A percentile compares a stretch with the other conserved stretches of the same genome.
Conservation (phyloP, 2,888 invertebrate genomes). For the Monochamus alternatus region DNA sequence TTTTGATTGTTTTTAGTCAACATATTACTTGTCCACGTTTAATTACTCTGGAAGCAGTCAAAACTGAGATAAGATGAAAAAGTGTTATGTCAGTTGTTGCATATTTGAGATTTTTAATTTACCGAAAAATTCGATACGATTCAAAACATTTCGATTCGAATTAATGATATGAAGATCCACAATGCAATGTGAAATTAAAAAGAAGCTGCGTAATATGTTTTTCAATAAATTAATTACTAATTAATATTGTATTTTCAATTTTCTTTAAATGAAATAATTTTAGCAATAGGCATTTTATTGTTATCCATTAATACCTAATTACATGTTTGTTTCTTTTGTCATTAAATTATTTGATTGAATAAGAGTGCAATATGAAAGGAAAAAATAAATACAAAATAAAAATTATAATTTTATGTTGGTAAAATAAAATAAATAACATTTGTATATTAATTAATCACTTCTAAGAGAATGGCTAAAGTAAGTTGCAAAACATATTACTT, state of each 20-base stretch:
- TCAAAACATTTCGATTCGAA: too few species aligned
- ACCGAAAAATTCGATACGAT: too few species aligned
- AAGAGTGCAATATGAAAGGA: constrained; percentile 15
- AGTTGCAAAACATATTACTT: constrained; percentile 42
- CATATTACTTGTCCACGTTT: too few species aligned
- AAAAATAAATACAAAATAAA: constrained; percentile 24
- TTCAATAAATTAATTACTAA: too few species aligned
- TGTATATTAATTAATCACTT: constrained; percentile 26
- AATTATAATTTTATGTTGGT: constrained; percentile 12
- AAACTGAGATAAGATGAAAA: too few species aligned
- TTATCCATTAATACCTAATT: constrained; percentile 12
- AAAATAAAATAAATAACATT: constrained; percentile 27
- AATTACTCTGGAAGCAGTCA: too few species aligned
- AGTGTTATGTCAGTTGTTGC: too few species aligned
- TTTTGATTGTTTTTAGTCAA: too few species aligned
- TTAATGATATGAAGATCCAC: too few species aligned
- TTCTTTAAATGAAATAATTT: background rate
- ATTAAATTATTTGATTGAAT: constrained; percentile 28
- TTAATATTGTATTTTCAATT: background rate
- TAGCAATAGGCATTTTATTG: constrained; percentile 22
- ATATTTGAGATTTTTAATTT: too few species aligned
- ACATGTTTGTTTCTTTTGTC: constrained; percentile 11
- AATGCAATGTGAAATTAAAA: too few species aligned
- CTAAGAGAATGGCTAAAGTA: constrained; percentile 29
- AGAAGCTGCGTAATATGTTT: too few species aligned